Evolutionary conservation across 2,113 vertebrate species (phyloP).

Genomic region (Nanorana parkeri): DNA sequence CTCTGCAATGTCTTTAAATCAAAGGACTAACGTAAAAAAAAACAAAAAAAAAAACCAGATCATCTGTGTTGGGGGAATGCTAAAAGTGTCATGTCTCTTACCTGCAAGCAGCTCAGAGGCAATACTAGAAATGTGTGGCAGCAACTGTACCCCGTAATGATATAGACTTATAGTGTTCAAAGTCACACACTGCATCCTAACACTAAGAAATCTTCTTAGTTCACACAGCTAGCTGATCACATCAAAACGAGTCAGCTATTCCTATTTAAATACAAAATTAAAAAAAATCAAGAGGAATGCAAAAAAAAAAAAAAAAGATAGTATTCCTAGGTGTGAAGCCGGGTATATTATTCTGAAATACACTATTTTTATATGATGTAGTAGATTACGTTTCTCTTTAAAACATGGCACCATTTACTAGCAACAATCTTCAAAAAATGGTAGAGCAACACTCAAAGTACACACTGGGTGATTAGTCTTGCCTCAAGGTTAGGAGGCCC

Average conservation of each 20-base stretch:
- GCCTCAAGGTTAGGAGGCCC: conserved; percentile 15
- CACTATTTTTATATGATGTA: conserved; percentile 39
- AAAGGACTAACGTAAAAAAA: neutral
- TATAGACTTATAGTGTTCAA: neutral
- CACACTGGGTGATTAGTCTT: conserved; percentile 39
- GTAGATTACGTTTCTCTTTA: conserved; percentile 24
- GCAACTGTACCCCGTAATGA: neutral
- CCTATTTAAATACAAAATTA: conserved; percentile 26
- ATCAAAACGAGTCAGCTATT: conserved; percentile 28
- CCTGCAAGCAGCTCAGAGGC: conserved; percentile 1
- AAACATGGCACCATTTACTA: conserved; percentile 65
- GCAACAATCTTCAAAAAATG: conserved; percentile 68
- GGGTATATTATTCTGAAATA: conserved; percentile 13
- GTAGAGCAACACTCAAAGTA: conserved; percentile 60
- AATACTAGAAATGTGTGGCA: neutral
- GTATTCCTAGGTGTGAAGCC: conserved; percentile 8
- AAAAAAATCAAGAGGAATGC: neutral
- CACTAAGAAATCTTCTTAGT: neutral
- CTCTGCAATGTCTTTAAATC: neutral
- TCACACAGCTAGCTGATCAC: neutral
- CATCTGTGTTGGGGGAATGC: conserved; percentile 17
- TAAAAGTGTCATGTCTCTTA: conserved; percentile 10
- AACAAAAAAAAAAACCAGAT: neutral
- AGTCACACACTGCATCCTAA: neutral
- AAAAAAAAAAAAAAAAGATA: neutral